These are phyloP conservation scores for Acleris sparsana DNA, from an alignment of 2,888 invertebrate genomes.

Conservation along the genomic window DNA sequence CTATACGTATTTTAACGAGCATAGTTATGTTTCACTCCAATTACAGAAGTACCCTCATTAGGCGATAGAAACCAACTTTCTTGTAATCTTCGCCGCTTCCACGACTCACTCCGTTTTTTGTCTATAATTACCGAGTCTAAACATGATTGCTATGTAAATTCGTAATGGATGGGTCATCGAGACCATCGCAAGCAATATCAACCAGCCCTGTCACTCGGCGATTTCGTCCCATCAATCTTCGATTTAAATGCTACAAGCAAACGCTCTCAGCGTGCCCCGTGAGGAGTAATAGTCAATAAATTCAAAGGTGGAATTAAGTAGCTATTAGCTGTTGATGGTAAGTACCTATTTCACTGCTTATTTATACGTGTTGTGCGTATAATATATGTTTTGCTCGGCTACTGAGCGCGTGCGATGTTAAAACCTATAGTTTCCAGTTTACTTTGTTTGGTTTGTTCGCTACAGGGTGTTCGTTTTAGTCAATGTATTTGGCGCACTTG, in stretches of 20 bases:
- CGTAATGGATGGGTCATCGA: slow-evolving; percentile 69
- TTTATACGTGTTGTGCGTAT: neutral
- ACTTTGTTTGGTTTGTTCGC: too few relatives aligned
- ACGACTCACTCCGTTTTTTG: slow-evolving; percentile 38
- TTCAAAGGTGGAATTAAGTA: slow-evolving; percentile 44
- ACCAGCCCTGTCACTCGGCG: slow-evolving; percentile 59
- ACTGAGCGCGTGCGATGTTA: too few relatives aligned
- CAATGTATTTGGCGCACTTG: too few relatives aligned
- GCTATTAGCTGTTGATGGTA: slow-evolving; percentile 10
- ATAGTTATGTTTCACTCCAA: slow-evolving; percentile 15
- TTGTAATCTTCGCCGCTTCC: slow-evolving; percentile 43
- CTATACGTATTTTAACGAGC: slow-evolving; percentile 17
- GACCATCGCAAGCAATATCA: slow-evolving; percentile 59
- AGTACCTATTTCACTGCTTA: slow-evolving; percentile 8
- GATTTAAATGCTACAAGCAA: slow-evolving; percentile 68
- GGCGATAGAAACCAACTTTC: slow-evolving; percentile 30
- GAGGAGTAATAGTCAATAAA: slow-evolving; percentile 51
- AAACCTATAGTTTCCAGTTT: too few relatives aligned
- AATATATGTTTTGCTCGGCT: neutral
- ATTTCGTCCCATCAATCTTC: slow-evolving; percentile 70
- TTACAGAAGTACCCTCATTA: slow-evolving; percentile 31
- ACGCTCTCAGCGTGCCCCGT: slow-evolving; percentile 59
- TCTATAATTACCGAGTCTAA: slow-evolving; percentile 39
- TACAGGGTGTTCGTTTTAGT: too few relatives aligned
- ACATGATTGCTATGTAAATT: slow-evolving; percentile 66